Evolutionary conservation across 2,888 invertebrate genomes (phyloP), one percentile per base, ranked within the genome.

Genomic region (Nomada lathburiana): DNA sequence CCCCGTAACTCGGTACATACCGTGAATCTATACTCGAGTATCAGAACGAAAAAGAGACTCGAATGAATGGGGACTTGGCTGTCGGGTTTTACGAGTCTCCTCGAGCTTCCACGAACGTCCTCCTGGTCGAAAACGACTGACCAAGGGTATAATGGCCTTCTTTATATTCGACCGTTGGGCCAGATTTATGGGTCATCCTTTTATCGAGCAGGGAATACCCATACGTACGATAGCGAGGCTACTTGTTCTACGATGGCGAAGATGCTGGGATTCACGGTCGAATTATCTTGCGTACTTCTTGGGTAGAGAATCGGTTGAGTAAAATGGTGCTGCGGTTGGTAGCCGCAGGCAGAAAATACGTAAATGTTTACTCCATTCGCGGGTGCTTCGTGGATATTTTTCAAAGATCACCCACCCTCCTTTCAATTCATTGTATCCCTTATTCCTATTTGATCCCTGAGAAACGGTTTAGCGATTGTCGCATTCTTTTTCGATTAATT

Each of bases 191-290:
- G 2, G 3, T 2, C 50, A 29, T 44, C 7, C 44, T 52, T 60
- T 52, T 67, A 74, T 62, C 36, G 62, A 26, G 29, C 47, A 23
- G 36, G 18, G 59, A 44, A 50, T 5, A 64, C 26, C 18, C 53
- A 9, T 44, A 10, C 7, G 7, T 7, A 20, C 75, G 76, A 80
- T 70, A 76, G 77, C 63, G 68, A 75, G 55, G n/a, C n/a, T 16
- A 50, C 62, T 77, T 77, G 53, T 80, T 76, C 71, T 63, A 67
- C 47, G 50, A 62, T 67, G 53, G 10, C 13, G 16, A 7, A 29
- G n/a, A 13, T 16, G 13, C 29, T 10, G n/a, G 4, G 13, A n/a
- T 13, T 36, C 36, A 7, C 36, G 36, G 7, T 36, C 36, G 36
- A 36, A 2, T 53, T n/a, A 47, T 5, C 9, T 10, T n/a, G 5